Evolutionary conservation across 2,888 invertebrate genomes (phyloP).

Genomic region (Limnephilus marmoratus): DNA sequence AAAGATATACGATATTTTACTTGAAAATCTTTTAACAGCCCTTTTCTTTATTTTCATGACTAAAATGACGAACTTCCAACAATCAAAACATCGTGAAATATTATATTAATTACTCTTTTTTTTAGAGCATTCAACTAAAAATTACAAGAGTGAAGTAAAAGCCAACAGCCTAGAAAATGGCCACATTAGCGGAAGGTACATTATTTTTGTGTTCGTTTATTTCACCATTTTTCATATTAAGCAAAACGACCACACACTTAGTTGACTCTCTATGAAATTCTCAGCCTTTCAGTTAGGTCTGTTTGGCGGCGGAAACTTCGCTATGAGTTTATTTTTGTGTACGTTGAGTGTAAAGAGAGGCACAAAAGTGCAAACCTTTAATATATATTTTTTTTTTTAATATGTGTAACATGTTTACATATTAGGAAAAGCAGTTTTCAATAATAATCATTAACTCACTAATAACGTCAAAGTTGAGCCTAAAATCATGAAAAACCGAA

Average conservation of each 20-base stretch:
- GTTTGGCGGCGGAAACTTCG: conserved; percentile 15
- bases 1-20: no score
- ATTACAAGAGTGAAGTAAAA: neutral
- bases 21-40: no score
- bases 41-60: no score
- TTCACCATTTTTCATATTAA: conserved; percentile 10
- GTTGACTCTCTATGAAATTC: conserved; percentile 4
- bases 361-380: neutral
- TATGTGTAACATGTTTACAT: neutral
- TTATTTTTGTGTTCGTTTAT: neutral
- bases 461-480: no score
- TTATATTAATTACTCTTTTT: no score
- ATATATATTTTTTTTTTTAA: neutral
- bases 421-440: no score
- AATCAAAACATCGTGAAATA: neutral
- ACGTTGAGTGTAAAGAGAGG: neutral
- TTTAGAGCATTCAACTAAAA: neutral
- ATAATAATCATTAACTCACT: no score
- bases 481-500: no score
- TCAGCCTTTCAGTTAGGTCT: conserved; percentile 28
- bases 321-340: neutral
- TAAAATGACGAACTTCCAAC: neutral
- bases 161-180: neutral
- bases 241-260: neutral
- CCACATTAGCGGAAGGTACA: neutral